phyloP scores from a whole-genome alignment of 2,113 vertebrate species.

The Cryptotis parvus region DNA sequence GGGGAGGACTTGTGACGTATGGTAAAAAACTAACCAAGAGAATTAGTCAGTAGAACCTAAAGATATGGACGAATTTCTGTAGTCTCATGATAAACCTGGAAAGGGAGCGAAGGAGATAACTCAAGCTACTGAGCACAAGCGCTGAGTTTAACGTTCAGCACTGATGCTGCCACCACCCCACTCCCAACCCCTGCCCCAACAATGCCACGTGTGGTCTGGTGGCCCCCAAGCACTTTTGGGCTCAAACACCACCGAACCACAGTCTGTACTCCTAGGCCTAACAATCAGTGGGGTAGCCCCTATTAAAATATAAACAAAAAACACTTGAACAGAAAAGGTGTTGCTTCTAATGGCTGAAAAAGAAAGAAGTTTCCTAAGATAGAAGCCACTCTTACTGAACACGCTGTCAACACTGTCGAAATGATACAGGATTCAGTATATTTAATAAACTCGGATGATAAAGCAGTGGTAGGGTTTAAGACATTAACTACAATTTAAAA shows the following conservation, averaged over 20 bases:
- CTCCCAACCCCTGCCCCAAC: no score
- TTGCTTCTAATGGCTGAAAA: background rate
- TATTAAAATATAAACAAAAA: no score
- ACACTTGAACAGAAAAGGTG: background rate
- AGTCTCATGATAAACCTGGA: background rate
- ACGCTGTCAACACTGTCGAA: background rate
- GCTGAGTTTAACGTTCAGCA: no score
- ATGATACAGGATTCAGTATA: background rate
- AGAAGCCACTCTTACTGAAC: background rate
- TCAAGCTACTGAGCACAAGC: no score
- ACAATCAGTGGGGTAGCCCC: no score
- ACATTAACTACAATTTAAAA: background rate
- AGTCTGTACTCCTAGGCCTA: no score
- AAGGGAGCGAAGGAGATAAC: no score
- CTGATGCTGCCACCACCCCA: no score
- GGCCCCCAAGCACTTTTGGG: no score
- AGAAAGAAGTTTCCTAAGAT: background rate
- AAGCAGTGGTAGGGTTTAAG: background rate
- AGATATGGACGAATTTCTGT: background rate
- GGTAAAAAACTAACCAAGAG: background rate
- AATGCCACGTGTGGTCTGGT: no score
- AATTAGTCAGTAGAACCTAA: background rate
- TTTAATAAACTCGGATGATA: background rate
- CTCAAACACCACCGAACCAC: no score
- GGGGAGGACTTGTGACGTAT: background rate